These are phyloP conservation scores for Geophilus truncorum DNA, from an alignment of 2,888 invertebrate species.

Conservation along the genomic window DNA sequence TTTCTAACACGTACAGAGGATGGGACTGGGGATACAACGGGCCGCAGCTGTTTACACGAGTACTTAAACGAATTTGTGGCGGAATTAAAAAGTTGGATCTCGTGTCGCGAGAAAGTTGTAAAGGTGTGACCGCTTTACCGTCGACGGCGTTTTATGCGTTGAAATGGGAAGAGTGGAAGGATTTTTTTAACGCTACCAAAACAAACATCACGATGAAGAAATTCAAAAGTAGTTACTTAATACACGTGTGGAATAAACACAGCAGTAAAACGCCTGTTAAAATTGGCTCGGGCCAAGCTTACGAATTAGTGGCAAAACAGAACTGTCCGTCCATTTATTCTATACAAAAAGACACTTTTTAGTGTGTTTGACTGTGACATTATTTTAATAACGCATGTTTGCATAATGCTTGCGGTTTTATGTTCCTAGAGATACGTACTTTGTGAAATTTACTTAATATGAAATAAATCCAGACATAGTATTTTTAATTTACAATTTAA, in stretches of 20 bases:
- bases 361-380: no score
- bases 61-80: slow-evolving; percentile 38
- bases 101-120: slow-evolving; percentile 56
- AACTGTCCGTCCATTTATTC: slow-evolving; percentile 32
- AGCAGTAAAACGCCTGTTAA: slow-evolving; percentile 27
- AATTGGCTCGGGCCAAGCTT: slow-evolving; percentile 33
- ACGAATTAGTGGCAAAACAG: slow-evolving; percentile 31
- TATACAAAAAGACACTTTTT: neutral
- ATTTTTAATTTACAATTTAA: no score
- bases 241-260: slow-evolving; percentile 56
- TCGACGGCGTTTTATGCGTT: slow-evolving; percentile 58
- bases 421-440: no score
- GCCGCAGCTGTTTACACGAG: slow-evolving; percentile 37
- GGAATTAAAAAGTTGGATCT: slow-evolving; percentile 22
- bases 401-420: no score
- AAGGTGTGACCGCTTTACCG: slow-evolving; percentile 61
- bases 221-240: slow-evolving; percentile 28
- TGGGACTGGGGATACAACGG: slow-evolving; percentile 39
- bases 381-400: no score
- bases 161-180: slow-evolving; percentile 56
- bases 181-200: slow-evolving; percentile 56
- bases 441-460: no score
- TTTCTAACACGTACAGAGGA: slow-evolving; percentile 37
- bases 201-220: neutral
- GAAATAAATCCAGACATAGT: no score